A percentile compares a stretch with the other conserved stretches of the same genome.
Evolutionary conservation across 2,888 invertebrate genomes (phyloP).

Genomic region (Apamea anceps): DNA sequence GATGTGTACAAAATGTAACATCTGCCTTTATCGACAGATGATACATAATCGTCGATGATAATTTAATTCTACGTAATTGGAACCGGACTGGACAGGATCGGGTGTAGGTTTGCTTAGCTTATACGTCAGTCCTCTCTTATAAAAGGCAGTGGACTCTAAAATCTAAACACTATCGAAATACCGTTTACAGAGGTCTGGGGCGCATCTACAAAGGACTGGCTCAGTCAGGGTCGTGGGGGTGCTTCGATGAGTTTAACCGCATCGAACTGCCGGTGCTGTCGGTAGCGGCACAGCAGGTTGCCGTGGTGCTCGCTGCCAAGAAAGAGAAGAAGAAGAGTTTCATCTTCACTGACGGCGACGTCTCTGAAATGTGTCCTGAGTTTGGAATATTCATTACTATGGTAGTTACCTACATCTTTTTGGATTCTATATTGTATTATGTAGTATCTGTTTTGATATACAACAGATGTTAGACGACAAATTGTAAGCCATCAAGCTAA

Average conservation of each 20-base stretch:
- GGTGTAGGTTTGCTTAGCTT: background rate
- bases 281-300: slow-evolving; percentile 99
- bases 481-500: background rate
- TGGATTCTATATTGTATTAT: too few relatives aligned
- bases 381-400: slow-evolving; percentile 99
- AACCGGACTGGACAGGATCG: background rate
- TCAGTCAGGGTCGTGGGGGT: slow-evolving; percentile 99
- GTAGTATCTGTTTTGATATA: background rate
- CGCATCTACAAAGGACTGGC: slow-evolving; percentile 98
- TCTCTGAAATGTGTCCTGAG: slow-evolving; percentile 97
- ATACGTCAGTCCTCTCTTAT: too few relatives aligned
- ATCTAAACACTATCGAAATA: background rate
- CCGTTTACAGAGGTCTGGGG: slow-evolving; percentile 93
- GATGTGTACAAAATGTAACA: background rate
- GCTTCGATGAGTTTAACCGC: slow-evolving; percentile 99
- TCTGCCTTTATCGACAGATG: background rate
- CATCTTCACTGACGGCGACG: slow-evolving; percentile 98
- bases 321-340: slow-evolving; percentile 98
- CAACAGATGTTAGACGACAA: background rate
- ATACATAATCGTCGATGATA: background rate
- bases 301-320: slow-evolving; percentile 97
- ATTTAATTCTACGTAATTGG: background rate
- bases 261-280: slow-evolving; percentile 96
- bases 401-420: slow-evolving; percentile 89
- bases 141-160: background rate